Evolutionary conservation across 2,113 vertebrate genomes (phyloP).

Genomic region (Sylvicapra grimmia): DNA sequence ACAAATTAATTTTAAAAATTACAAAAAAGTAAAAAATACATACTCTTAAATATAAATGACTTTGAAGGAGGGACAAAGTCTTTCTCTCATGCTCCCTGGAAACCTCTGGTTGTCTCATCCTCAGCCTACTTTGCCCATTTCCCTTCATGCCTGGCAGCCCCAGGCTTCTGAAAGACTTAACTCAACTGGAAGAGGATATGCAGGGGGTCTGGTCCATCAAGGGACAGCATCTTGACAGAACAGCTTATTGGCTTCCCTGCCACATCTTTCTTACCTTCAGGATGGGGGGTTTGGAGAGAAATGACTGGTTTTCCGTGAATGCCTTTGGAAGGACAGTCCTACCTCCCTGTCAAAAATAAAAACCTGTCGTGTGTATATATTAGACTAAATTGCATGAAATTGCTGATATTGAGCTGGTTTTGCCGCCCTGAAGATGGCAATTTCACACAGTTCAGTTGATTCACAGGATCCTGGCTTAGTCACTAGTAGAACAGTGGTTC

Average conservation of each 20-base stretch:
- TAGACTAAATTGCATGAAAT: not conserved
- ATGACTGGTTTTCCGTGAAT: not conserved
- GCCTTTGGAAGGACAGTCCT: not conserved
- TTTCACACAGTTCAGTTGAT: not conserved
- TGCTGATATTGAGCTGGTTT: not conserved
- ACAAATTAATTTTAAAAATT: not conserved
- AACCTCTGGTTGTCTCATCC: not conserved
- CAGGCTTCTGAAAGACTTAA: not conserved
- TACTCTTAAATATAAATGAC: not conserved
- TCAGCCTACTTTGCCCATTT: not conserved
- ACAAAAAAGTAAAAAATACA: not conserved
- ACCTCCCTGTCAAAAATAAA: not conserved
- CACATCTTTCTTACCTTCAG: not conserved
- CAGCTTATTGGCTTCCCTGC: not conserved
- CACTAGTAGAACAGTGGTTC: not conserved
- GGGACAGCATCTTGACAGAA: not conserved
- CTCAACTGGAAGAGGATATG: not conserved
- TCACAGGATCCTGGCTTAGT: not conserved
- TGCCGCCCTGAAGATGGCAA: not conserved
- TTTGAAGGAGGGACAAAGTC: not conserved
- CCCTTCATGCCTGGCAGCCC: not conserved
- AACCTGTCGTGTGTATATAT: not conserved
- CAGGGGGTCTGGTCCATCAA: not conserved
- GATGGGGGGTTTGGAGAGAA: not conserved
- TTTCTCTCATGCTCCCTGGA: not conserved